Conservation (phyloP, 2,797 vertebrate species). For the Furcifer pardalis region DNA sequence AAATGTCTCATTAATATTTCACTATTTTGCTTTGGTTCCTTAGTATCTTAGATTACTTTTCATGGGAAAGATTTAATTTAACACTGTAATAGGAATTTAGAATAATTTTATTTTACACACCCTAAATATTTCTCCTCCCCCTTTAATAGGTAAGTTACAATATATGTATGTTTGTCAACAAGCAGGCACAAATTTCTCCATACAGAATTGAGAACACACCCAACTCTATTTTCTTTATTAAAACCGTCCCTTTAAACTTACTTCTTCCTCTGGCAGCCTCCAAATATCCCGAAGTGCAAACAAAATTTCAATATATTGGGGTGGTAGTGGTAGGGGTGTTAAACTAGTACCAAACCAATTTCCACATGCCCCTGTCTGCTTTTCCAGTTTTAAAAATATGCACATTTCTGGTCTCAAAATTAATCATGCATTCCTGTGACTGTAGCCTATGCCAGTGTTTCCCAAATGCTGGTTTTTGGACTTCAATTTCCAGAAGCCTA, state of each 20-base stretch:
- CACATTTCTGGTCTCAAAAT: not conserved
- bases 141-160: not conserved
- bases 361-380: not conserved
- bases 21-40: not conserved
- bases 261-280: not conserved
- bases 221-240: not conserved
- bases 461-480: too few relatives aligned
- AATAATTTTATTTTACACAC: not conserved
- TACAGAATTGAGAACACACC: too few relatives aligned
- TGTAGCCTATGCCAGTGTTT: too few relatives aligned
- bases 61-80: not conserved
- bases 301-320: not conserved
- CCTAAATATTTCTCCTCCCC: not conserved
- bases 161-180: not conserved
- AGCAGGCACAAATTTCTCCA: not conserved
- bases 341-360: not conserved
- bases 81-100: not conserved
- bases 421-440: conserved; percentile 13
- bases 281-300: not conserved
- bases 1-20: not conserved
- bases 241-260: not conserved
- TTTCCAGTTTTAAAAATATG: not conserved
- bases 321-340: too few relatives aligned
- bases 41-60: not conserved
- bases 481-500: too few relatives aligned